Evolutionary conservation across 2,888 invertebrate species (phyloP).

Genomic region (Leptopilina syphax): DNA sequence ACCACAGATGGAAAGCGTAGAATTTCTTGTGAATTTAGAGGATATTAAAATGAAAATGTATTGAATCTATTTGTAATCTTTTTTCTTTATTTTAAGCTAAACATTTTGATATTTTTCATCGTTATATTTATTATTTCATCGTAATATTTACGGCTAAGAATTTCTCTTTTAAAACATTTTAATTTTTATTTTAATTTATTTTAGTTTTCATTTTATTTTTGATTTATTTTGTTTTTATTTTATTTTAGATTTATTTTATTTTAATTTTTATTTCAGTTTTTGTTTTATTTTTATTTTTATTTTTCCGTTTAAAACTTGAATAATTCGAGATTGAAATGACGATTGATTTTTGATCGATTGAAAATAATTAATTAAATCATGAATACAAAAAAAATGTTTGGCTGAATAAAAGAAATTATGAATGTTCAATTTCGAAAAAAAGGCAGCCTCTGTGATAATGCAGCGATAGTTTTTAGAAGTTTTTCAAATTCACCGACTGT

Average conservation of each 20-base stretch:
- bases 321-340: too few species aligned
- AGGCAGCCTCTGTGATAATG: conserved; percentile 30
- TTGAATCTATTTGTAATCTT: not conserved
- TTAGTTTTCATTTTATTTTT: too few species aligned
- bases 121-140: too few species aligned
- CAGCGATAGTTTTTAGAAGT: conserved; percentile 33
- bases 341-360: too few species aligned
- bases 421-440: conserved; percentile 22
- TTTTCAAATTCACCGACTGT: conserved; percentile 27
- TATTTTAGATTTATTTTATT: not conserved
- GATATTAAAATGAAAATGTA: not conserved
- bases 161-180: too few species aligned
- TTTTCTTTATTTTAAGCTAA: not conserved
- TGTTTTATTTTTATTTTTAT: not conserved
- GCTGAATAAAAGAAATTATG: conserved; percentile 6
- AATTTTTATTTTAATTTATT: too few species aligned
- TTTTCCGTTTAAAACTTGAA: not conserved
- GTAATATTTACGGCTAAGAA: too few species aligned
- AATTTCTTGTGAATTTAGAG: not conserved
- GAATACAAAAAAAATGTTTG: not conserved
- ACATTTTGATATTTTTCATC: not conserved
- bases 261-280: too few species aligned
- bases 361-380: too few species aligned
- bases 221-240: too few species aligned
- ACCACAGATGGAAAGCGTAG: conserved; percentile 10